Evolutionary conservation across 1,140 invertebrate genomes (phyloP), one percentile per base, ranked within the genome.

Genomic region (Monochamus saltuarius): DNA sequence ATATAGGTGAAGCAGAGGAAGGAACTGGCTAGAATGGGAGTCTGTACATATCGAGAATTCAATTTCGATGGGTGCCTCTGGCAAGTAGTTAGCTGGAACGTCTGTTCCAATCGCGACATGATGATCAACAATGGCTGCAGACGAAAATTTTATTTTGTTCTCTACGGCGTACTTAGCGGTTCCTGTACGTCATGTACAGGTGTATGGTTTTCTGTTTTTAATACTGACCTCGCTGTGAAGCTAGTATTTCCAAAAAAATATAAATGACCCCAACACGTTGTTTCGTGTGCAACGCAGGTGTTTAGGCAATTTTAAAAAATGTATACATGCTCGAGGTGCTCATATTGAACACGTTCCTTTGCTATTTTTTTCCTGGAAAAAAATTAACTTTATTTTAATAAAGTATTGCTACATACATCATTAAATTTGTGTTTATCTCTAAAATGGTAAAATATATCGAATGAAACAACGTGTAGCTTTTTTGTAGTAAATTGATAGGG

Each of bases 11-110:
- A 40, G 56, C 56, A 58, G 39, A 64, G 62, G 52, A 64, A 64
- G 62, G 56, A 64, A 64, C 47, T 49, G 53, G 56, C 45, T 59
- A 45, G 52, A 59, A 59, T 56, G 56, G 45, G 34, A 64, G 62
- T 56, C 52, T 49, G 52, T 64, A 64, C 56, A 64, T 59, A 64
- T 64, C 57, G 62, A 43, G 62, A 64, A 64, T 64, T 64, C 62
- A 64, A 64, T 64, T 64, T 64, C 62, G 62, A 64, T 64, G 46
- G 51, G 56, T 59, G 62, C 62, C 62, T 56, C 38, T 46, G 62
- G 62, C 62, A 52, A 64, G 62, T 53, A 52, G 62, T 59, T 64
- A 64, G 56, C 62, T 50, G 46, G 52, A 64, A 64, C 62, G 62
- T 64, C 62, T 64, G 62, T 52, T 64, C 62, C 57, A 64, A 55